phyloP scores from a whole-genome alignment of 1,140 invertebrate genomes.

The Phymorhynchus buccinoides region DNA sequence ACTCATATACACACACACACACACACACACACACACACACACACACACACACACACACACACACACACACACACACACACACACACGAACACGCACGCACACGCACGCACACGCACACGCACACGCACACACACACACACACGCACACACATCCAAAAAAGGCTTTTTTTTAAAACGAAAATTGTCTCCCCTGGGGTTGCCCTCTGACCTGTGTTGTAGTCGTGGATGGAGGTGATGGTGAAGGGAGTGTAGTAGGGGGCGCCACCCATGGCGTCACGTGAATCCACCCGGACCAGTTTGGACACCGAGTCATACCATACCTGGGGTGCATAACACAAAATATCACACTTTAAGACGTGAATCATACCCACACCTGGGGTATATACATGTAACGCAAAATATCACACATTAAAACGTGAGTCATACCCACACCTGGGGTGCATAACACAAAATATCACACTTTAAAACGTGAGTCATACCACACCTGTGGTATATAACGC shows the following conservation, averaged over 20 bases:
- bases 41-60: slow-evolving; percentile 22
- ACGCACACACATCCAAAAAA: background rate
- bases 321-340: no score
- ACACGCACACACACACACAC: background rate
- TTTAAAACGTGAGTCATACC: no score
- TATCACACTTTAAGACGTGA: no score
- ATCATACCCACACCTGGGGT: no score
- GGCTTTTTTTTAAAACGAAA: no score
- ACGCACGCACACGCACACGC: slow-evolving; percentile 7
- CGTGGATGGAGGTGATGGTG: slow-evolving; percentile 55
- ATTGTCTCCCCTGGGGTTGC: background rate
- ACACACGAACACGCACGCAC: background rate
- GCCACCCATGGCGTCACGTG: slow-evolving; percentile 23
- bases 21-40: background rate
- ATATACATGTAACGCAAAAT: no score
- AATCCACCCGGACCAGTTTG: slow-evolving; percentile 52
- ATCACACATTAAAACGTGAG: no score
- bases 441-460: no score
- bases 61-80: slow-evolving; percentile 30
- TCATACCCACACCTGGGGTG: no score
- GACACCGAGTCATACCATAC: slow-evolving; percentile 53
- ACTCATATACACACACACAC: no score
- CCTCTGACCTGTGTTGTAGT: slow-evolving; percentile 54
- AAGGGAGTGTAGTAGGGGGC: slow-evolving; percentile 49
- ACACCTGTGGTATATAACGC: no score